These are phyloP conservation scores for Adineta ricciae DNA, from an alignment of 2,888 invertebrate genomes.

Conservation along the genomic window DNA sequence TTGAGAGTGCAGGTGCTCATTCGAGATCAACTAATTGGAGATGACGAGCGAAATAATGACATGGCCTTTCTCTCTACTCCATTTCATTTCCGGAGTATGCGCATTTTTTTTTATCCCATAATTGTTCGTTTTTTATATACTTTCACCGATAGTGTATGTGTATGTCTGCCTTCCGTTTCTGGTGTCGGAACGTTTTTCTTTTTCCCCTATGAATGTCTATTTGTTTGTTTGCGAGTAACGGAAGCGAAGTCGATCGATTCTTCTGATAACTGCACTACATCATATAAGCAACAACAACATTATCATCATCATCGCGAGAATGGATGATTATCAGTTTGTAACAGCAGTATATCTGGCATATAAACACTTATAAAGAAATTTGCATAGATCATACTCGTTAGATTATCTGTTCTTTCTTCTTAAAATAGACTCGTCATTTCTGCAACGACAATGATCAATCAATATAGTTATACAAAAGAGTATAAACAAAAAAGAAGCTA, in stretches of 20 bases:
- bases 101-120: not conserved
- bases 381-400: slow-evolving; percentile 7
- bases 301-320: not conserved
- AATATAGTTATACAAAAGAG: slow-evolving; percentile 5
- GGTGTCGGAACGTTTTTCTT: slow-evolving; percentile 17
- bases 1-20: not conserved
- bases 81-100: not conserved
- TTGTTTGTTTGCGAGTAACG: slow-evolving; percentile 3
- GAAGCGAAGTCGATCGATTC: not conserved
- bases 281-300: slow-evolving; percentile 13
- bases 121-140: not conserved
- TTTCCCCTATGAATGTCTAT: slow-evolving; percentile 13
- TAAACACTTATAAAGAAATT: slow-evolving; percentile 13
- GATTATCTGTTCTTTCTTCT: not conserved
- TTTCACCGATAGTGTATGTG: not conserved
- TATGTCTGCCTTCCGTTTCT: slow-evolving; percentile 14
- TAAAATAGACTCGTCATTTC: not conserved
- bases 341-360: slow-evolving; percentile 5
- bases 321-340: slow-evolving; percentile 13
- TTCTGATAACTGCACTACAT: slow-evolving; percentile 2
- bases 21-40: not conserved
- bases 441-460: not conserved
- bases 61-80: not conserved
- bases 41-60: not conserved
- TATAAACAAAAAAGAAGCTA: not conserved